Percentiles rank a stretch among this genome's conserved stretches.
Conservation (phyloP, 2,888 invertebrate species). For the Mycalesis mineus region DNA sequence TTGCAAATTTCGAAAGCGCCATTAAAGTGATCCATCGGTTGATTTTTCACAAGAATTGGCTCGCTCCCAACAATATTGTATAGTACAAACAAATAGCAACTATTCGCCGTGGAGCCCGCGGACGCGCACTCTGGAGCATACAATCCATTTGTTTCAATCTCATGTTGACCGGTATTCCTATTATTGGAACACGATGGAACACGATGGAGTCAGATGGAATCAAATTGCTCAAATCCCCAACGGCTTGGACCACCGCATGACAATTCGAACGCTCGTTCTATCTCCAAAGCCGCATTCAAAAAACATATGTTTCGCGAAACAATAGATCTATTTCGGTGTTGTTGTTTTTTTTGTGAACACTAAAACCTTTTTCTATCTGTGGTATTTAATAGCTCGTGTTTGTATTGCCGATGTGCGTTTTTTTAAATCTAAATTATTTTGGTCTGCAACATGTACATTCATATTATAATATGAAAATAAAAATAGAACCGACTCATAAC, state of each 20-base stretch:
- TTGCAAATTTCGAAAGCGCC: slow-evolving; percentile 22
- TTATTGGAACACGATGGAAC: slow-evolving; percentile 28
- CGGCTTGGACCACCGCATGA: slow-evolving; percentile 27
- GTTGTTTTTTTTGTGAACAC: not conserved
- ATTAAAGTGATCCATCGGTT: slow-evolving; percentile 26
- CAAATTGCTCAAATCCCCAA: slow-evolving; percentile 30
- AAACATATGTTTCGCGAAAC: slow-evolving; percentile 54
- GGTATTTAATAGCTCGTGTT: too few relatives aligned
- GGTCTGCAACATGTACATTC: too few relatives aligned
- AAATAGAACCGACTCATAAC: too few relatives aligned
- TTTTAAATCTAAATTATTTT: too few relatives aligned
- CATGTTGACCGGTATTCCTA: slow-evolving; percentile 31
- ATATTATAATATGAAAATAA: too few relatives aligned
- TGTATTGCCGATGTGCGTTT: too few relatives aligned
- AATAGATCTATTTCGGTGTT: not conserved
- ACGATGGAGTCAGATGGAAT: slow-evolving; percentile 31
- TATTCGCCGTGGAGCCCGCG: slow-evolving; percentile 10
- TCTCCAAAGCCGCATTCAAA: slow-evolving; percentile 52
- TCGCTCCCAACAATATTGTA: slow-evolving; percentile 24
- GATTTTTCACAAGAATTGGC: slow-evolving; percentile 28
- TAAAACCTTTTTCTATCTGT: not conserved
- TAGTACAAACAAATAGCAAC: slow-evolving; percentile 21
- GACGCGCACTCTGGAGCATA: slow-evolving; percentile 22
- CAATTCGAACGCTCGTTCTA: slow-evolving; percentile 26
- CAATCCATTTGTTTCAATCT: slow-evolving; percentile 31